Conservation (phyloP, 1,140 invertebrate genomes). For the Rhynchophorus ferrugineus region DNA sequence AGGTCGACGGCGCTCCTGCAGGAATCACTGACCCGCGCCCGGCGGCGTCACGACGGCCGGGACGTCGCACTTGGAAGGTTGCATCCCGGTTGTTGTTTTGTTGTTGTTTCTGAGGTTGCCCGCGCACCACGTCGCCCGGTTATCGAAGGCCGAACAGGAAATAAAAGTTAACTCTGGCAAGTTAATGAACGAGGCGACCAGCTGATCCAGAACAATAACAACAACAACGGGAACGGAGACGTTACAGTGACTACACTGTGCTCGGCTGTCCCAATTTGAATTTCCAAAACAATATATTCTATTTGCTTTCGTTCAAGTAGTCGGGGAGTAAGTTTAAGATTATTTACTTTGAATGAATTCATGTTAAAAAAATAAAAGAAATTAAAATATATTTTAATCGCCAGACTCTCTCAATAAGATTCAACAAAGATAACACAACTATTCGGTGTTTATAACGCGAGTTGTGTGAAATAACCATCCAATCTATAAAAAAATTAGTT, state of each 20-base stretch:
- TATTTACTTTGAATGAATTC: too few species aligned
- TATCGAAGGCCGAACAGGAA: not conserved
- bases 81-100: constrained; percentile 9
- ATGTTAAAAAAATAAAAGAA: too few species aligned
- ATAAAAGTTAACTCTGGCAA: constrained; percentile 18
- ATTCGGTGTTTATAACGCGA: too few species aligned
- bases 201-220: constrained; percentile 8
- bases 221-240: too few species aligned
- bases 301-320: not conserved
- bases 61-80: constrained; percentile 23
- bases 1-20: constrained; percentile 8
- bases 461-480: too few species aligned
- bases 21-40: constrained; percentile 19
- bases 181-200: constrained; percentile 16
- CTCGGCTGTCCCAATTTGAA: too few species aligned
- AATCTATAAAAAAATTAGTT: too few species aligned
- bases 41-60: constrained; percentile 6
- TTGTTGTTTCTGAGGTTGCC: constrained; percentile 13
- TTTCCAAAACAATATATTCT: too few species aligned
- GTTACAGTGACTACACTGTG: too few species aligned
- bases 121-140: constrained; percentile 15
- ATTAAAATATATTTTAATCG: too few species aligned
- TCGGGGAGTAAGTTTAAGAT: not conserved
- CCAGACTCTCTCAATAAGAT: too few species aligned
- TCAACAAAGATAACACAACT: too few species aligned